Evolutionary conservation across 2,888 invertebrate species (phyloP).

Genomic region (Yponomeuta plumbellus): DNA sequence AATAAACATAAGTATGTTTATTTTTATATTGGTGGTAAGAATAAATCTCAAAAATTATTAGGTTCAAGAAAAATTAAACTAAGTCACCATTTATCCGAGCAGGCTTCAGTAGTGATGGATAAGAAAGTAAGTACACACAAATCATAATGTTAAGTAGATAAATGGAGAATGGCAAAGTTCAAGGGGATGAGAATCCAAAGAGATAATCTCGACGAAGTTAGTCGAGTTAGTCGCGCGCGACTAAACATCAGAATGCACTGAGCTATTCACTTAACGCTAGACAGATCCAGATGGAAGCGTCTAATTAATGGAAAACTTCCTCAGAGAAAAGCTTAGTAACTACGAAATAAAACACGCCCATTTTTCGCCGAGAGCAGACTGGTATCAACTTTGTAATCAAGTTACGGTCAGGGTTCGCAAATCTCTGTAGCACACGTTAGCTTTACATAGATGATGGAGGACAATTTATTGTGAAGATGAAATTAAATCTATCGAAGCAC

Average conservation of each 20-base stretch:
- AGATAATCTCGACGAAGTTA: background rate
- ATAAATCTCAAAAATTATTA: no score
- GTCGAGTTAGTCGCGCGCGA: background rate
- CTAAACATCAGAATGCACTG: conserved; percentile 6
- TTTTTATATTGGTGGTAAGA: no score
- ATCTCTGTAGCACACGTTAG: no score
- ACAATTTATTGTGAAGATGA: no score
- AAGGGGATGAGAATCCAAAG: background rate
- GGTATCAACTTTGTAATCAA: no score
- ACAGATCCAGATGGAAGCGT: conserved; percentile 7
- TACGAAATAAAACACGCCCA: background rate
- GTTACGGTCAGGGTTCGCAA: no score
- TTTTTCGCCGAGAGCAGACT: background rate
- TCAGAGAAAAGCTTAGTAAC: background rate
- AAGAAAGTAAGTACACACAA: background rate
- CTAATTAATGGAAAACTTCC: conserved; percentile 11
- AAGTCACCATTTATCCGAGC: no score
- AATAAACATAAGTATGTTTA: no score
- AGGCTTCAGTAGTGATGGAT: no score
- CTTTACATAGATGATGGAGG: no score
- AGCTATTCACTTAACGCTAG: conserved; percentile 3
- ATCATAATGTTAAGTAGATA: background rate
- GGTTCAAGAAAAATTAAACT: no score
- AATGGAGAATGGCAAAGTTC: background rate
- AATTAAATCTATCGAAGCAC: no score